These are phyloP conservation scores for Capitulum mitella DNA, from an alignment of 2,888 invertebrate species.

Conservation along the genomic window DNA sequence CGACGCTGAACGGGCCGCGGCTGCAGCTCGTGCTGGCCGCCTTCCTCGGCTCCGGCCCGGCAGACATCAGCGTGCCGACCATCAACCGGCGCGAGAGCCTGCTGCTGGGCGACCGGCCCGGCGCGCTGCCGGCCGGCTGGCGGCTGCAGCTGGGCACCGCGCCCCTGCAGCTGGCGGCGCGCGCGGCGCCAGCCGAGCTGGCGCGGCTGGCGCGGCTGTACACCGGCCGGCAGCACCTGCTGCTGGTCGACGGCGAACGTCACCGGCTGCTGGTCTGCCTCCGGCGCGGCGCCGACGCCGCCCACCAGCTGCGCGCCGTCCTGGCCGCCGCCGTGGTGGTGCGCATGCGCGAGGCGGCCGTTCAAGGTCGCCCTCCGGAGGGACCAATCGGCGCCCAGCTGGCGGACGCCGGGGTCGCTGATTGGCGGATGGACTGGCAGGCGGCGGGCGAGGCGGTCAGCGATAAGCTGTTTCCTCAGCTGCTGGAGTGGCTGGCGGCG, in stretches of 20 bases:
- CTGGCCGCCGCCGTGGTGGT: slow-evolving; percentile 5
- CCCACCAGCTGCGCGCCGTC: background rate
- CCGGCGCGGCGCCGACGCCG: background rate
- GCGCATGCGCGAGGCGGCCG: background rate
- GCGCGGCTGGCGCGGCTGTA: background rate
- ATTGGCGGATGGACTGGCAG: background rate
- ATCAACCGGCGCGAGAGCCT: slow-evolving; percentile 16
- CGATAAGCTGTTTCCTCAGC: background rate
- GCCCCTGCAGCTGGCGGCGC: background rate
- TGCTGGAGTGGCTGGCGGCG: background rate
- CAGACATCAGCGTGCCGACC: background rate
- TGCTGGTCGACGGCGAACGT: background rate
- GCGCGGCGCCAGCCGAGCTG: background rate
- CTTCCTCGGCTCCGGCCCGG: slow-evolving; percentile 45
- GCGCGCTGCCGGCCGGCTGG: slow-evolving; percentile 24
- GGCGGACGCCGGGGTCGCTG: background rate
- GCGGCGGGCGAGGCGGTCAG: background rate
- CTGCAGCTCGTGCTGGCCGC: slow-evolving; percentile 60
- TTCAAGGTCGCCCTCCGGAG: background rate
- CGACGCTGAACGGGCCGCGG: slow-evolving; percentile 71
- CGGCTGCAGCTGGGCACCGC: background rate
- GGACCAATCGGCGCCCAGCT: background rate
- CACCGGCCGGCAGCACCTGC: slow-evolving; percentile 7
- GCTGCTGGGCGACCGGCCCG: background rate
- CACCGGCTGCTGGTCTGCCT: background rate